Base-by-base conservation (phyloP, 1,140 invertebrate species). In the Calephelis nemesis region DNA sequence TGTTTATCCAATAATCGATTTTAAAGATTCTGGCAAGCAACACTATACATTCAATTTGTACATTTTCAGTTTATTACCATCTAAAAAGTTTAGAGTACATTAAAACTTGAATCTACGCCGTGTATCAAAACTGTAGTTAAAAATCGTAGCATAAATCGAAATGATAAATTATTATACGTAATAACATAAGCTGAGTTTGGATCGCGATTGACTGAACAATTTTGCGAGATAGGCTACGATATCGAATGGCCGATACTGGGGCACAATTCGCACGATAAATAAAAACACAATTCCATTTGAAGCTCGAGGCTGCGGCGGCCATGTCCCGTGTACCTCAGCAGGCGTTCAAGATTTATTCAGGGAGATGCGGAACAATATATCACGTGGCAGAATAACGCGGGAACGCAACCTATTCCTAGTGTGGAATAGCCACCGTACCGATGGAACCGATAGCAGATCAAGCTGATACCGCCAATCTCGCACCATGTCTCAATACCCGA, bases 211-310 rank as follows among this genome's bases (percentile, higher is more conserved):
- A 78, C 79, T 75, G 78, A 77, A 81, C 75, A 65, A 65, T 65
- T 78, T 73, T 76, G 80, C 79, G 79, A 84, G 85, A 86, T 85
- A 88, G 83, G 89, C 82, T 83, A 84, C 84, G 86, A 88, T 88
- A 80, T 79, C 83, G 74, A 85, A 81, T 87, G 85, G 87, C 81
- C 81, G 85, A 90, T 90, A 91, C 77, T 79, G 83, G 78, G 82
- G 81, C 76, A 80, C 82, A 82, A 84, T 90, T 90, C 87, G 84
- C 85, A 89, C 88, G 87, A 90, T 90, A 91, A 91, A 91, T 91
- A 91, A 91, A 91, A 91, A 91, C 81, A 91, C 86, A 91, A 90
- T 91, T 90, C 88, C 86, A 91, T 90, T 87, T 87, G 84, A 89
- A 84, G 87, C 87, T 83, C 76, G 78, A 77, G 75, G 83, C 76